phyloP scores from a whole-genome alignment of 2,797 vertebrate genomes.

The Holocentrus rufus region DNA sequence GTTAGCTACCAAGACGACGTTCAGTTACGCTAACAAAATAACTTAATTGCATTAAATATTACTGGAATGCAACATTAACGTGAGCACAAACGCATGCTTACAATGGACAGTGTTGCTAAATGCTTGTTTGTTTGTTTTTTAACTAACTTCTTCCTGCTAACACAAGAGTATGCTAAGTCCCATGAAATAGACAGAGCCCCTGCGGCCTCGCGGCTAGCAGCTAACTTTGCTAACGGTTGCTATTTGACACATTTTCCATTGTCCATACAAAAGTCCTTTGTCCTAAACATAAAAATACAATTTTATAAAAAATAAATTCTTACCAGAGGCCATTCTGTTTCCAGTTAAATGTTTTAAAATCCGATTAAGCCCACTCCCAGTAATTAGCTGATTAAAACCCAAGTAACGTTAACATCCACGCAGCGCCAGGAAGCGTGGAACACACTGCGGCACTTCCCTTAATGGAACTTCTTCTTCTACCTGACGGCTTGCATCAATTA shows the following conservation, averaged over 20 bases:
- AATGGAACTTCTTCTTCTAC: slow-evolving; percentile 37
- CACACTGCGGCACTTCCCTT: slow-evolving; percentile 61
- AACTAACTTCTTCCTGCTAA: background rate
- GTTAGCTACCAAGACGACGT: background rate
- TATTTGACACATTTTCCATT: slow-evolving; percentile 31
- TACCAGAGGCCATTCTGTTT: slow-evolving; percentile 83
- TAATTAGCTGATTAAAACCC: slow-evolving; percentile 65
- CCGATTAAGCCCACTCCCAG: slow-evolving; percentile 14
- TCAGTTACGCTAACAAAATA: background rate
- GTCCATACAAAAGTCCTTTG: background rate
- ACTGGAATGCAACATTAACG: no score
- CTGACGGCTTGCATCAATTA: fast-evolving
- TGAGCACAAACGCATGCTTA: no score
- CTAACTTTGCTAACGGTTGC: slow-evolving; percentile 38
- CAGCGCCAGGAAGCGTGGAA: slow-evolving; percentile 28
- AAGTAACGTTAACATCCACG: slow-evolving; percentile 37
- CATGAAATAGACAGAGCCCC: slow-evolving; percentile 61
- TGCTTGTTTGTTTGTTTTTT: background rate
- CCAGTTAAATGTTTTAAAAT: slow-evolving; percentile 26
- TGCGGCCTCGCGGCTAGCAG: slow-evolving; percentile 64
- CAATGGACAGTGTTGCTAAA: no score
- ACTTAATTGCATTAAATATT: no score
- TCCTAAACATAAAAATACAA: fast-evolving
- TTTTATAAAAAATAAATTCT: background rate
- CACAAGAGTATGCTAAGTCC: background rate